Evolutionary conservation across 2,888 invertebrate species (phyloP).

Genomic region (Carterocephalus palaemon): DNA sequence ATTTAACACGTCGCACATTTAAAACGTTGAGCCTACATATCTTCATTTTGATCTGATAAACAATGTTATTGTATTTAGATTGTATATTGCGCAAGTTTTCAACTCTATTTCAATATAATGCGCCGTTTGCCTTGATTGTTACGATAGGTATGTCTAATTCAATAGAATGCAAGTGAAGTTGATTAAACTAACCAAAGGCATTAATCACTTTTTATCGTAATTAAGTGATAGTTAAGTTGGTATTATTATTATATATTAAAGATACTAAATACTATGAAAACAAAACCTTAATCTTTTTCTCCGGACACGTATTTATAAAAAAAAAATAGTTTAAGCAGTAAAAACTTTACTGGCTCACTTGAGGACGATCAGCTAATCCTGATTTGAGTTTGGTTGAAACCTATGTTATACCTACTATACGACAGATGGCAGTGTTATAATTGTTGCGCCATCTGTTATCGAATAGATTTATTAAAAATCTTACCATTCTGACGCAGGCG

Average conservation of each 20-base stretch:
- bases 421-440: slow-evolving; percentile 9
- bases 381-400: too few relatives aligned
- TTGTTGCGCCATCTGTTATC: slow-evolving; percentile 34
- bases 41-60: background rate
- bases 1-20: background rate
- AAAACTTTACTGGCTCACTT: too few relatives aligned
- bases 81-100: slow-evolving; percentile 6
- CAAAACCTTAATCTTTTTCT: too few relatives aligned
- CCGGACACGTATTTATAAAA: too few relatives aligned
- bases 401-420: background rate
- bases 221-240: too few relatives aligned
- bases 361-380: too few relatives aligned
- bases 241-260: too few relatives aligned
- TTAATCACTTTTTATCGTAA: too few relatives aligned
- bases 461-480: slow-evolving; percentile 37
- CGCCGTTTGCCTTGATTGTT: slow-evolving; percentile 20
- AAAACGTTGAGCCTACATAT: background rate
- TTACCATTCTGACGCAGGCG: slow-evolving; percentile 69
- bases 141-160: slow-evolving; percentile 8
- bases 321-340: too few relatives aligned
- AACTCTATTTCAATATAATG: slow-evolving; percentile 15
- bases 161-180: slow-evolving; percentile 13
- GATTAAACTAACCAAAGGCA: background rate
- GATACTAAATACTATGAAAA: too few relatives aligned
- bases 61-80: slow-evolving; percentile 10